phyloP scores from a whole-genome alignment of 1,140 invertebrate species.

The Heliconius congener region DNA sequence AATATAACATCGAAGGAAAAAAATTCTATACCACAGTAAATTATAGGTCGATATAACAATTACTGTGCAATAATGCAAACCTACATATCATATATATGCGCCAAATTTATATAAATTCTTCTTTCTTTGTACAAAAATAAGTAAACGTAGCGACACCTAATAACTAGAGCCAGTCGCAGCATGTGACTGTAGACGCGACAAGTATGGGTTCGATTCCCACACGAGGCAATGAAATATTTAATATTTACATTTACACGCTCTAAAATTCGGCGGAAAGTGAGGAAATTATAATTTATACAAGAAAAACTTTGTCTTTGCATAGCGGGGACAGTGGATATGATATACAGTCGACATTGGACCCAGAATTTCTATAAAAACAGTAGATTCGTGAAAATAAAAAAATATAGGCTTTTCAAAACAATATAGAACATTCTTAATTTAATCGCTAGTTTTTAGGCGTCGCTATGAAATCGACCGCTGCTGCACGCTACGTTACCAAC shows the following conservation, averaged over 20 bases:
- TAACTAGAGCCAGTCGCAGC: too few species aligned
- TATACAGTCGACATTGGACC: too few species aligned
- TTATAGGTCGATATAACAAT: neutral
- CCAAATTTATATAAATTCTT: conserved; percentile 7
- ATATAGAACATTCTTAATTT: neutral
- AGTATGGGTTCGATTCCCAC: neutral
- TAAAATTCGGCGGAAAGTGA: neutral
- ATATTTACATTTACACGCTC: neutral
- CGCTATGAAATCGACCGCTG: conserved; percentile 2
- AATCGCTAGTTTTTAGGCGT: neutral
- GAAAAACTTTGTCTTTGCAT: neutral
- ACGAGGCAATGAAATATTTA: neutral
- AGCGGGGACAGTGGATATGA: too few species aligned
- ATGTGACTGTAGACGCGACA: too few species aligned
- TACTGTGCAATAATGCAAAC: neutral
- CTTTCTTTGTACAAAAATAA: conserved; percentile 16
- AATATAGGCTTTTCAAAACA: too few species aligned
- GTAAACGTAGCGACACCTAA: conserved; percentile 8
- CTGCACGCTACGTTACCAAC: neutral
- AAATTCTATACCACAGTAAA: neutral
- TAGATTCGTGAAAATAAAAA: too few species aligned
- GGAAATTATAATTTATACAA: neutral
- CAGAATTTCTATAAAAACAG: too few species aligned
- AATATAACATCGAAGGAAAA: neutral
- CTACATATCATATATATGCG: neutral